A percentile compares a stretch with the other conserved stretches of the same genome.
These are phyloP conservation scores for Galeopterus variegatus DNA, from an alignment of 2,113 vertebrate genomes.

Conservation along the genomic window DNA sequence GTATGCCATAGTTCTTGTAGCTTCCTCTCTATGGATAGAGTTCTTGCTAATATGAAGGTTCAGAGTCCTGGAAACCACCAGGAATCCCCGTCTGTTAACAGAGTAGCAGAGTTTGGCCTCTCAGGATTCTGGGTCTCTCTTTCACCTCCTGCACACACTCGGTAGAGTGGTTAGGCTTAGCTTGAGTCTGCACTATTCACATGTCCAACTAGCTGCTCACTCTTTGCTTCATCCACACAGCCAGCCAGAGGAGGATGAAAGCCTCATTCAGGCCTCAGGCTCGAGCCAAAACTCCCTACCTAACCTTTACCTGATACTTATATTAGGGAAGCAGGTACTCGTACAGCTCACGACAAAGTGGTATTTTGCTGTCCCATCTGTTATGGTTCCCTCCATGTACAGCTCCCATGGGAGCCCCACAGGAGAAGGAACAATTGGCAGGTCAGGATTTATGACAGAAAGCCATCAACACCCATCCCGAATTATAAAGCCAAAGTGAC, in stretches of 20 bases:
- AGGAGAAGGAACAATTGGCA: background rate
- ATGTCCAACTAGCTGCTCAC: fast-evolving
- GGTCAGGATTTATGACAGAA: background rate
- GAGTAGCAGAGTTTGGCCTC: background rate
- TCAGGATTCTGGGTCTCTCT: background rate
- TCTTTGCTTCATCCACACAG: background rate
- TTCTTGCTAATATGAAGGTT: background rate
- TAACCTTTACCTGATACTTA: background rate
- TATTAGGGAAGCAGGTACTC: background rate
- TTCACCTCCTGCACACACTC: background rate
- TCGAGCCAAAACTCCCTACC: background rate
- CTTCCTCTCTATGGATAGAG: background rate
- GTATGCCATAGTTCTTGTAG: background rate
- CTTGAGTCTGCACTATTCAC: background rate
- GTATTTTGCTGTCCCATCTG: background rate
- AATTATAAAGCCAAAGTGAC: conserved; percentile 38
- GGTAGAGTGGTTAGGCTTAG: background rate
- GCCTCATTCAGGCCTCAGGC: background rate
- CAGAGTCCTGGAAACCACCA: background rate
- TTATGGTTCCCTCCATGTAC: background rate
- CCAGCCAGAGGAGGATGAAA: background rate
- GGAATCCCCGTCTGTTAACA: background rate
- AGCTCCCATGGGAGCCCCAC: background rate
- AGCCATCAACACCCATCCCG: background rate
- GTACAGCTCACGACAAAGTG: background rate